A percentile compares a stretch with the other conserved stretches of the same genome.
Conservation (phyloP, 2,888 invertebrate genomes). For the Vesta saturnalis region DNA sequence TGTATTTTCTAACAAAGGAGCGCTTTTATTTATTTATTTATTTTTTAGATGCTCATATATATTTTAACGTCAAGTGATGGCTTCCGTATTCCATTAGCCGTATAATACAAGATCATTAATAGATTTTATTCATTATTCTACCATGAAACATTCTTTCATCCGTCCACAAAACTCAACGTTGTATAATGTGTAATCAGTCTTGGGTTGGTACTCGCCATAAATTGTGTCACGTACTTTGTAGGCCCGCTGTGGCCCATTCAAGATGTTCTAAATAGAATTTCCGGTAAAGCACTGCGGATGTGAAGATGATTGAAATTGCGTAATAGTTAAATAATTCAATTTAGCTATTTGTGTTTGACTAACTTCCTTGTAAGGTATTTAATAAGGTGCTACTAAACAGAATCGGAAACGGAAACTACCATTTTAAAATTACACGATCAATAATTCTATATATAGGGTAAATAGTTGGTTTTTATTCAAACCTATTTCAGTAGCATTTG, state of each 20-base stretch:
- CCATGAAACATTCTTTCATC: background rate
- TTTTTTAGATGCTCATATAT: constrained; percentile 11
- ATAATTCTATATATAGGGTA: background rate
- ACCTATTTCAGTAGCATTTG: too few species aligned
- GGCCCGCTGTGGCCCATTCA: constrained; percentile 26
- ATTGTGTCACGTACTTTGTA: constrained; percentile 27
- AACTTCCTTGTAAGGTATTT: constrained; percentile 1
- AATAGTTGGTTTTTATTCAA: too few species aligned
- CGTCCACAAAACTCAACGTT: constrained; percentile 15
- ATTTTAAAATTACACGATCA: background rate
- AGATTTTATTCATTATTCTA: background rate
- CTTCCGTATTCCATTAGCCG: background rate
- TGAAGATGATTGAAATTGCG: constrained; percentile 26
- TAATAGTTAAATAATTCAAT: constrained; percentile 19
- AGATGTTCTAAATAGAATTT: constrained; percentile 33
- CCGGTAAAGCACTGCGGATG: constrained; percentile 23
- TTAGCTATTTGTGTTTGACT: constrained; percentile 14
- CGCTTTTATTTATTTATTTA: constrained; percentile 21
- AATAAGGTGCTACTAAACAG: background rate
- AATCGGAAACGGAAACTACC: background rate
- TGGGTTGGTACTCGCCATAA: constrained; percentile 30
- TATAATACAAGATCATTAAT: background rate
- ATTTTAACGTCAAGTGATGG: background rate
- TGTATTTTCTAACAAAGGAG: constrained; percentile 20
- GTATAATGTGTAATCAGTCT: constrained; percentile 34